Evolutionary conservation across 2,113 vertebrate genomes (phyloP).

Genomic region (Vicugna pacos): DNA sequence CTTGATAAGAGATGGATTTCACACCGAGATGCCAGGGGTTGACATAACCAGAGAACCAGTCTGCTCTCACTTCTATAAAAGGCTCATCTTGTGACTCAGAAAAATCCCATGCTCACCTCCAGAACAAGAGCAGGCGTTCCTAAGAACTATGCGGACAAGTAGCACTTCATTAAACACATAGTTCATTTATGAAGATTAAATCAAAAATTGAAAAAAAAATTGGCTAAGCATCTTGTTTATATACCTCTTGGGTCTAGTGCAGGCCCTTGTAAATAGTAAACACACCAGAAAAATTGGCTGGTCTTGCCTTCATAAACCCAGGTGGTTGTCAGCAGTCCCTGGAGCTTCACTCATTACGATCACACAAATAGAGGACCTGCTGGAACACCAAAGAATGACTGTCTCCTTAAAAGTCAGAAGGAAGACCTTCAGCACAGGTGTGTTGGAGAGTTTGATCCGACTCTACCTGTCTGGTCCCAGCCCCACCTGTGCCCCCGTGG

Average conservation of each 20-base stretch:
- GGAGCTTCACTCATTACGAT: neutral
- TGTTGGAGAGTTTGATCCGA: too few species aligned
- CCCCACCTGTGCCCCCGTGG: accelerated
- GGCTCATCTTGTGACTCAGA: neutral
- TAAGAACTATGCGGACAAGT: neutral
- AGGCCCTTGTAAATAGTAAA: neutral
- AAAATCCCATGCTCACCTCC: neutral
- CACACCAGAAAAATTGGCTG: neutral
- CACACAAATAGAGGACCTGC: accelerated
- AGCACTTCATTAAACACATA: neutral
- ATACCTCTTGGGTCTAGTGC: neutral
- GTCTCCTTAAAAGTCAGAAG: neutral
- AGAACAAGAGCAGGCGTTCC: neutral
- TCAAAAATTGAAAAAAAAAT: neutral
- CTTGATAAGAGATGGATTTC: neutral
- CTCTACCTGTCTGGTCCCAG: neutral
- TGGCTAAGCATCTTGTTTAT: too few species aligned
- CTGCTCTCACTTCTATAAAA: neutral
- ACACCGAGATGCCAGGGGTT: neutral
- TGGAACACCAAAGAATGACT: accelerated
- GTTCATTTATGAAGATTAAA: neutral
- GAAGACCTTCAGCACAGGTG: neutral
- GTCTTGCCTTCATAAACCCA: neutral
- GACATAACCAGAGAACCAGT: neutral
- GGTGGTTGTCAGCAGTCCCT: neutral